phyloP scores from a whole-genome alignment of 2,797 vertebrate genomes.

The Hoplostethus atlanticus region DNA sequence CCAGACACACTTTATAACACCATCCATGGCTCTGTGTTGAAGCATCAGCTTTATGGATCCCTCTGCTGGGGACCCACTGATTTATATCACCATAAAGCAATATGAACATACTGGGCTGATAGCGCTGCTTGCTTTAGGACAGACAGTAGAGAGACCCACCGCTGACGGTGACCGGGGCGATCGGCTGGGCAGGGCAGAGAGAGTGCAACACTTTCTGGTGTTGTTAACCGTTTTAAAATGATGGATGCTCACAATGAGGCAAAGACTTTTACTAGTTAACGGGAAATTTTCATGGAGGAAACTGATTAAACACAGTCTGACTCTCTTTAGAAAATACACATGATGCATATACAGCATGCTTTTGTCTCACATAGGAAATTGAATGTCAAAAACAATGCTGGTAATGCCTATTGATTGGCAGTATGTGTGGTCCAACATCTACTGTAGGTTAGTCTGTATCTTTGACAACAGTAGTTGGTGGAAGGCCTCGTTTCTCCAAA shows the following conservation, averaged over 20 bases:
- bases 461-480: neutral
- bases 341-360: no score
- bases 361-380: no score
- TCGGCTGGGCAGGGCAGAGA: neutral
- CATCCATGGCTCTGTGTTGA: constrained; percentile 50
- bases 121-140: constrained; percentile 50
- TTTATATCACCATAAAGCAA: constrained; percentile 73
- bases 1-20: constrained; percentile 57
- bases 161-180: constrained; percentile 37
- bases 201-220: constrained; percentile 32
- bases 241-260: constrained; percentile 21
- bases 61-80: constrained; percentile 52
- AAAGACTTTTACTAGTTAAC: constrained; percentile 10
- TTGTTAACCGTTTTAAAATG: constrained; percentile 31
- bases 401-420: neutral
- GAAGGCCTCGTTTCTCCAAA: no score
- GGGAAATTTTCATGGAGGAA: neutral
- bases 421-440: no score
- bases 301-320: no score
- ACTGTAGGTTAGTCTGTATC: no score
- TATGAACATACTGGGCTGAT: constrained; percentile 68
- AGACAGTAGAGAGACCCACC: constrained; percentile 40
- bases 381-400: no score
- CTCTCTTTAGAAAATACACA: no score
- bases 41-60: constrained; percentile 66